A percentile compares a stretch with the other conserved stretches of the same genome.
Conservation (phyloP, 2,888 invertebrate genomes). For the Buathra laborator region DNA sequence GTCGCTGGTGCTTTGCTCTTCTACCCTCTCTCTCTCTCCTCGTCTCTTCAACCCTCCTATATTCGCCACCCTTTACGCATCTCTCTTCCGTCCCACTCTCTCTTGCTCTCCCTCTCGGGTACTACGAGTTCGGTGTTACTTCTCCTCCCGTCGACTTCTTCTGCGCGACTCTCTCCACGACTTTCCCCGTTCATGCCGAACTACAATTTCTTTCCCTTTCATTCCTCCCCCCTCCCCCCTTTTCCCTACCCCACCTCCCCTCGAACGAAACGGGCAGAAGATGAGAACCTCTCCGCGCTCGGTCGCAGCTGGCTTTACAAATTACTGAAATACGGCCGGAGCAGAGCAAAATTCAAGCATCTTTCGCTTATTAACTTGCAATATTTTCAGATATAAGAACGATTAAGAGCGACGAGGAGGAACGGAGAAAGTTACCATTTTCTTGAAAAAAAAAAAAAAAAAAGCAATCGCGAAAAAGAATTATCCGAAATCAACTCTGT, state of each 20-base stretch:
- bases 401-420: neutral
- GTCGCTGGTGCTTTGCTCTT: conserved; percentile 65
- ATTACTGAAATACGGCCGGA: conserved; percentile 58
- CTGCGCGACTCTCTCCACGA: conserved; percentile 37
- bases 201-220: conserved; percentile 33
- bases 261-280: conserved; percentile 21
- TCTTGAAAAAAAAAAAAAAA: neutral
- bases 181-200: conserved; percentile 45
- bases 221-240: neutral
- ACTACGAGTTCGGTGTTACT: conserved; percentile 8
- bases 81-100: conserved; percentile 28
- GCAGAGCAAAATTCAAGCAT: conserved; percentile 16
- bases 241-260: neutral
- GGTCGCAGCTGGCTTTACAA: conserved; percentile 65
- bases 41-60: conserved; percentile 26
- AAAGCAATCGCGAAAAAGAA: neutral
- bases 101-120: neutral
- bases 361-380: conserved; percentile 28
- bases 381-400: conserved; percentile 27
- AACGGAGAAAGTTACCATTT: neutral
- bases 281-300: conserved; percentile 35
- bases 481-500: neutral
- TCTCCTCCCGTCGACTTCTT: conserved; percentile 14
- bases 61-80: conserved; percentile 48
- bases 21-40: conserved; percentile 37